These are phyloP conservation scores for Patiria pectinifera DNA, from an alignment of 53 echinoderm and acorn worm species.

Conservation along the genomic window DNA sequence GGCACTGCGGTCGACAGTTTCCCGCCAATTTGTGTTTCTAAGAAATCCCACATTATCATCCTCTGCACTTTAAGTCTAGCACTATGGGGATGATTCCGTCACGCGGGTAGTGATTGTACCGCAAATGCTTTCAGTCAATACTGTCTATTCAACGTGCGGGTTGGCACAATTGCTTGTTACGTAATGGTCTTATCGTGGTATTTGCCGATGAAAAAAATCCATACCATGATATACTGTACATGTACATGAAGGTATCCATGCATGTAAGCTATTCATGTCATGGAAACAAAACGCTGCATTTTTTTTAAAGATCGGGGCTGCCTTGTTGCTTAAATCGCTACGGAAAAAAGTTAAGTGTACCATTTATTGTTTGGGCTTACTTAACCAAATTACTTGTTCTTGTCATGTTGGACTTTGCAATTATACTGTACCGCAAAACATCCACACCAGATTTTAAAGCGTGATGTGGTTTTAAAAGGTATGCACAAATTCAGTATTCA, in stretches of 20 bases:
- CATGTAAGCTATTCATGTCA: background rate
- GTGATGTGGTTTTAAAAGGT: too few relatives aligned
- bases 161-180: constrained; percentile 30
- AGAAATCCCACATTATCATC: background rate
- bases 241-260: background rate
- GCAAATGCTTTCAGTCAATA: background rate
- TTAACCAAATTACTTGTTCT: too few relatives aligned
- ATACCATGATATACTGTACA: background rate
- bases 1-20: background rate
- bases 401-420: too few relatives aligned
- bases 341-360: too few relatives aligned
- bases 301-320: too few relatives aligned
- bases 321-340: too few relatives aligned
- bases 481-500: too few relatives aligned
- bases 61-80: background rate
- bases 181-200: constrained; percentile 20
- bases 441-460: too few relatives aligned
- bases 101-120: background rate
- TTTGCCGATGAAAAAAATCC: background rate
- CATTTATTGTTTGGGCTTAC: too few relatives aligned
- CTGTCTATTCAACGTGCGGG: background rate
- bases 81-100: background rate
- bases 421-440: too few relatives aligned
- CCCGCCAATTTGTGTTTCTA: constrained; percentile 39
- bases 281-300: background rate